Base-by-base conservation (phyloP, 1,140 invertebrate genomes). In the Bombus superbus region DNA sequence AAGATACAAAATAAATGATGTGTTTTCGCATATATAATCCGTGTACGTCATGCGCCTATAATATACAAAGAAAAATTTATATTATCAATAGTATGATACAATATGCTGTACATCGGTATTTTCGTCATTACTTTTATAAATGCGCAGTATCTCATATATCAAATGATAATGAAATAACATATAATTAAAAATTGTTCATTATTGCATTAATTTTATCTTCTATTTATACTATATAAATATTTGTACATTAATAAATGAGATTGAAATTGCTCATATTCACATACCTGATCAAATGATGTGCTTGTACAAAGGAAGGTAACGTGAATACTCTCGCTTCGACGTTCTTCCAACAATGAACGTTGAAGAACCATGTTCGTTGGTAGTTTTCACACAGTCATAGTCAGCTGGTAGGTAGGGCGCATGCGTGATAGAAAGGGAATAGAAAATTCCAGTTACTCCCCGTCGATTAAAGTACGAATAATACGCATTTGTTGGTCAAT, bases 281-380 rank as follows among this genome's bases (percentile, higher is more conserved):
- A 57, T 86, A 86, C 69, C 69, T 81, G 22, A 44, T 53, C 1
- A 25, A 88, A 72, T 40, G 71, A 57, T 53, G 66, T 66, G 5
- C 59, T 72, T 59, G 57, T 79, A 81, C n/a, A 73, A 59, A 71
- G 22, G 81, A 77, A 93, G 92, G 92, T 78, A 94, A 94, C 94
- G 94, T 95, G 94, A 94, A 95, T 95, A 95, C 94, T 95, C 94
- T 95, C 94, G 94, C 92, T 95, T 94, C 94, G 94, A 95, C 94
- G 94, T 94, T 93, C 92, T 91, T 91, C 93, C 93, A 92, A 94
- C 92, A 94, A 94, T 95, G 92, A 94, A 81, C 74, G 79, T 88
- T 68, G 80, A 22, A 59, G 38, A 38, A 28, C 35, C n/a, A 40
- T n/a, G 32, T 72, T 77, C 69, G 83, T 78, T 80, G 71, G 62